These are phyloP conservation scores for Argyresthia goedartella DNA, from an alignment of 2,888 invertebrate species.

Conservation along the genomic window DNA sequence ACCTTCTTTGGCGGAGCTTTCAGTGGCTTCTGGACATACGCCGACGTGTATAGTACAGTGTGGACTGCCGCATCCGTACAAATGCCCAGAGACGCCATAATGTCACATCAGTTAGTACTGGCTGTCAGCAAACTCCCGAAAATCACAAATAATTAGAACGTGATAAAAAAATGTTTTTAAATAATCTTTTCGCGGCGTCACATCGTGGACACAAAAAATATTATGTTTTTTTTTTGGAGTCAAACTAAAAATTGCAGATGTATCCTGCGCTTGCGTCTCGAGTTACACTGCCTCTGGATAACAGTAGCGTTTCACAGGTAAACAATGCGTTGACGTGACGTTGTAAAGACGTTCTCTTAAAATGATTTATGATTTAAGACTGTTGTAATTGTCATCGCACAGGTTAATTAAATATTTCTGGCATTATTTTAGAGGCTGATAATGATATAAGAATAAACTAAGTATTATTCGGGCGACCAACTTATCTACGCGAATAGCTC, in stretches of 20 bases:
- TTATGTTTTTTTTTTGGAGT: no score
- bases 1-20: constrained; percentile 47
- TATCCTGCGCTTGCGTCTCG: no score
- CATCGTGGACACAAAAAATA: no score
- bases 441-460: no score
- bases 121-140: neutral
- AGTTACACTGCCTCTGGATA: no score
- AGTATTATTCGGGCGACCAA: no score
- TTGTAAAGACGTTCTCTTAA: neutral
- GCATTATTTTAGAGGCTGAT: no score
- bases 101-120: neutral
- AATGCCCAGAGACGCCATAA: constrained; percentile 57
- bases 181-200: no score
- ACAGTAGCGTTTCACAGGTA: neutral
- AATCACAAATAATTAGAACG: neutral
- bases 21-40: constrained; percentile 37
- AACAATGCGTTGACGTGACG: neutral
- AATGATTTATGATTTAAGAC: neutral
- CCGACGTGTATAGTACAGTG: constrained; percentile 51
- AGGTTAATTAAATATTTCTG: no score
- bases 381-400: neutral
- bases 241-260: no score
- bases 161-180: neutral
- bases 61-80: constrained; percentile 61
- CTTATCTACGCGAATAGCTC: no score